A percentile compares a stretch with the other conserved stretches of the same genome.
These are phyloP conservation scores for Hypanus sabinus DNA, from an alignment of 2,113 vertebrate genomes.

Conservation along the genomic window DNA sequence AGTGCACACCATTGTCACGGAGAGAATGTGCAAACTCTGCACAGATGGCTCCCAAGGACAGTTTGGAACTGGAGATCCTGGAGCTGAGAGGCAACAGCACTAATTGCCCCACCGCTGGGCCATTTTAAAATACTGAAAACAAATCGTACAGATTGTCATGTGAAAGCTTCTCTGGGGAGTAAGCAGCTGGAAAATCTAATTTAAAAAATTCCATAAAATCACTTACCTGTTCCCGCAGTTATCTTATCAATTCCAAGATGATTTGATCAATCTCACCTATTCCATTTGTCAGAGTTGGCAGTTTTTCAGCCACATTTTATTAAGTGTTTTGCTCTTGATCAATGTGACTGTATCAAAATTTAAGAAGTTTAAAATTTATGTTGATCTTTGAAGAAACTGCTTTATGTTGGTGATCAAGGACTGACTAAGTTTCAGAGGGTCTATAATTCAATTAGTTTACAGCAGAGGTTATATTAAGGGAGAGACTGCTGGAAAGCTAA, in stretches of 20 bases:
- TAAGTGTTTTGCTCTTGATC: neutral
- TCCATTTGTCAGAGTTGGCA: neutral
- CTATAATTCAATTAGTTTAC: neutral
- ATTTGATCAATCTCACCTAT: neutral
- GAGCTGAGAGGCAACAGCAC: too few relatives aligned
- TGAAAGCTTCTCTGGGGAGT: neutral
- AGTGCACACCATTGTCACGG: too few relatives aligned
- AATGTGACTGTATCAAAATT: neutral
- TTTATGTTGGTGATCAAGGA: neutral
- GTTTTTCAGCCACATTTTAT: neutral
- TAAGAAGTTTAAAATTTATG: neutral
- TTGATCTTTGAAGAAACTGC: neutral
- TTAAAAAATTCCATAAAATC: neutral
- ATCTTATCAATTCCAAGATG: neutral
- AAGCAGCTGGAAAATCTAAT: neutral
- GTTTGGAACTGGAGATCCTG: too few relatives aligned
- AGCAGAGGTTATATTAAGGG: neutral
- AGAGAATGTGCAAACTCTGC: too few relatives aligned
- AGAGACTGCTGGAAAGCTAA: neutral
- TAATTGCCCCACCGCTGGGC: too few relatives aligned
- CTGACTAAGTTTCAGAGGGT: neutral
- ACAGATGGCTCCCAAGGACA: too few relatives aligned
- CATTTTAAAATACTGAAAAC: neutral
- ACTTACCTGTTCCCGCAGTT: neutral
- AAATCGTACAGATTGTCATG: neutral